Evolutionary conservation across 2,113 vertebrate genomes (phyloP), one percentile per base, ranked within the genome.

Genomic region (Laticauda colubrina): DNA sequence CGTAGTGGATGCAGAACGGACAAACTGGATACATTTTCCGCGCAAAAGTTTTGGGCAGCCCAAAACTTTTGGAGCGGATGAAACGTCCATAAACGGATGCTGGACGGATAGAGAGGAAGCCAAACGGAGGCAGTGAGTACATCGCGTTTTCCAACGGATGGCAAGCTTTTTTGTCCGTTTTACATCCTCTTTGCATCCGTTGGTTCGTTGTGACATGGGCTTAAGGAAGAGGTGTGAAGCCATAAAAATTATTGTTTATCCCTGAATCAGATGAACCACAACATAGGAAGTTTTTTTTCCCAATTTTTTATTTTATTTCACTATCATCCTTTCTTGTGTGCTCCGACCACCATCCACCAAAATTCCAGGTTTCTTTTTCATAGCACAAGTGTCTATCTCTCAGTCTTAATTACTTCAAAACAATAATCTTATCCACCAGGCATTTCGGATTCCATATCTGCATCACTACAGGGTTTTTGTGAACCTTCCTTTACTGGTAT

Each of bases 221-320:
- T n/a, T n/a, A n/a, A 59, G 54, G 69, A 85, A 59, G 29, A 61
- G 75, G 26, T 24, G 56, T 69, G 34, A 10, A 55, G 51, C 34
- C 26, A 89, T 75, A 39, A 88, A 43, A 75, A 11, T 10, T 5
- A 92, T 53, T 87, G 85, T 86, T 24, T 20, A 89, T 23, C 26
- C 85, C 85, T 54, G 88, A 93, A 93, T 56, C 75, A 93, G 55
- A 86, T 93, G 56, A 87, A 90, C 29, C 92, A 93, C 56, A 23
- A 93, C 86, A 87, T 90, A 90, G 24, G 86, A 20, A 93, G 23
- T 23, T 87, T 93, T 45, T 45, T 48, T 90, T 23, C 92, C 69
- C 81, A 53, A 90, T 64, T 90, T 90, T 69, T 69, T 69, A 69
- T 69, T 69, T 93, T 93, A 93, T 93, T 93, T 57, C 51, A 56